phyloP scores from a whole-genome alignment of 2,888 invertebrate species.

The Tetranychus truncatus region DNA sequence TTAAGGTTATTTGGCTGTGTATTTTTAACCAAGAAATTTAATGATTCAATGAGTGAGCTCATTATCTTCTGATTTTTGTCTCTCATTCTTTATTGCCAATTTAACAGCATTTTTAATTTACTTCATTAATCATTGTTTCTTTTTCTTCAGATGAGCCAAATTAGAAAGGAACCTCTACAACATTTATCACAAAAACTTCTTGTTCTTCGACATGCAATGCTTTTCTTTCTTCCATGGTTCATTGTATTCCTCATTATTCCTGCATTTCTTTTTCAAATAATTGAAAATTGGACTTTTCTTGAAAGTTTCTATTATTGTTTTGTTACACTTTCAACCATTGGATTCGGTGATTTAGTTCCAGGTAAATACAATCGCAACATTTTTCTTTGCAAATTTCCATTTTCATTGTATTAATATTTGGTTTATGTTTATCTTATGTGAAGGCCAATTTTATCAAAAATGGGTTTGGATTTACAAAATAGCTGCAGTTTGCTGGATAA shows the following conservation, averaged over 20 bases:
- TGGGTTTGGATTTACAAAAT: constrained; percentile 48
- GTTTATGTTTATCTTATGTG: not conserved
- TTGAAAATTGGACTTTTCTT: constrained; percentile 68
- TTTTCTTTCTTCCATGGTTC: constrained; percentile 73
- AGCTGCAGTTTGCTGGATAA: constrained; percentile 68
- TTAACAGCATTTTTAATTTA: not conserved
- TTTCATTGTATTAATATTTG: too few species aligned
- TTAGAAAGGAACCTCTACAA: not conserved
- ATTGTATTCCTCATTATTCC: constrained; percentile 69
- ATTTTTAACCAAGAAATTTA: too few species aligned
- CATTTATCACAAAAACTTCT: constrained; percentile 11
- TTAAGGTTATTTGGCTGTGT: too few species aligned
- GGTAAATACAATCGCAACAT: constrained; percentile 37
- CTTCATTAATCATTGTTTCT: constrained; percentile 3
- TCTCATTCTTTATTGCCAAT: not conserved
- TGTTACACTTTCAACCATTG: constrained; percentile 39
- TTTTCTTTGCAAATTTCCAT: too few species aligned
- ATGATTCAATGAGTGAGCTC: too few species aligned
- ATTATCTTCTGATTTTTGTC: too few species aligned
- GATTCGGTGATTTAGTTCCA: constrained; percentile 80
- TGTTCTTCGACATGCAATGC: constrained; percentile 32
- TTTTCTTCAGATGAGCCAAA: not conserved
- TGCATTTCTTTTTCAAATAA: constrained; percentile 59
- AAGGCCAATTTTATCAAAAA: constrained; percentile 26
- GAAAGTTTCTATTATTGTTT: constrained; percentile 66